Evolutionary conservation across 1,140 invertebrate genomes (phyloP).

Genomic region (Dryas iulia): DNA sequence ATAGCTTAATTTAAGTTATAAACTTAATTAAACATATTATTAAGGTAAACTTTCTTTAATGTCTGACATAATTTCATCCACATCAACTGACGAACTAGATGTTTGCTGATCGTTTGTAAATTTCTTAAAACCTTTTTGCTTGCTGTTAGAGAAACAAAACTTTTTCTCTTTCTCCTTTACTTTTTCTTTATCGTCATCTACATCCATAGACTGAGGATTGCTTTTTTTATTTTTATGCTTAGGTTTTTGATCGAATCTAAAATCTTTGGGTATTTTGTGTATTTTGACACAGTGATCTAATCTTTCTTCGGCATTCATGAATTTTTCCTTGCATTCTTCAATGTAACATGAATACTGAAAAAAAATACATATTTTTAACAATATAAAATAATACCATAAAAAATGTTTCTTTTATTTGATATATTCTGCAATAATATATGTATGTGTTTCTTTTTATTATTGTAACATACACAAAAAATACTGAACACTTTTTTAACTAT

Average conservation of each 20-base stretch:
- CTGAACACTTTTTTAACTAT: too few species aligned
- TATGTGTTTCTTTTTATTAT: too few species aligned
- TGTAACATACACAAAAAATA: too few species aligned
- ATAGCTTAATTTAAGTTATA: background rate
- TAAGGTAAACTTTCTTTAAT: slow-evolving; percentile 63
- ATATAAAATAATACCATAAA: too few species aligned
- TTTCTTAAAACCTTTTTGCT: slow-evolving; percentile 61
- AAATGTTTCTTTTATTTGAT: background rate
- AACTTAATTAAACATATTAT: background rate
- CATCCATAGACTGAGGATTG: slow-evolving; percentile 44
- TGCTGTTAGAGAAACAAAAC: slow-evolving; percentile 59
- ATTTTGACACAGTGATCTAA: slow-evolving; percentile 82
- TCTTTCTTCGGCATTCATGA: slow-evolving; percentile 78
- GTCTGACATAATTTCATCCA: slow-evolving; percentile 58
- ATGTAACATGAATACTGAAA: slow-evolving; percentile 85
- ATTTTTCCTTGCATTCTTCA: slow-evolving; percentile 83
- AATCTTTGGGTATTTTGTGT: slow-evolving; percentile 85
- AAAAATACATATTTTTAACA: background rate
- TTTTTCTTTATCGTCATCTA: slow-evolving; percentile 37
- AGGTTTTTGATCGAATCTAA: slow-evolving; percentile 79
- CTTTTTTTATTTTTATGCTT: slow-evolving; percentile 40
- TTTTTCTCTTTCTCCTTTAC: slow-evolving; percentile 36
- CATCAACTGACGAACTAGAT: slow-evolving; percentile 41
- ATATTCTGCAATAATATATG: slow-evolving; percentile 28
- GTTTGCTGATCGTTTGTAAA: slow-evolving; percentile 50